phyloP scores from a whole-genome alignment of 2,888 invertebrate genomes.

The Drosophila rellima region DNA sequence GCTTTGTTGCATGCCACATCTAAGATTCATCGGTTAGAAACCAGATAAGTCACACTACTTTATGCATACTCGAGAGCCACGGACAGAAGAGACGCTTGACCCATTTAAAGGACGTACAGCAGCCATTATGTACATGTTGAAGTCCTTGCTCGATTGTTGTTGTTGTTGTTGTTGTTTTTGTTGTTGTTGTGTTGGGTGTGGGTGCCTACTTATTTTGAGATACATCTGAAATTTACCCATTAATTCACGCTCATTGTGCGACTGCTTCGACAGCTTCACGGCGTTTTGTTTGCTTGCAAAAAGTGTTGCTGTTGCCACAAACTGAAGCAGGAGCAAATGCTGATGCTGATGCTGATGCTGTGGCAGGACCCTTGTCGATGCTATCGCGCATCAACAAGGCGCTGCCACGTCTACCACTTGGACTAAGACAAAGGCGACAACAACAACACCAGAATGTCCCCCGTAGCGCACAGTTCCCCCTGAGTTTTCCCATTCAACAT shows the following conservation, averaged over 20 bases:
- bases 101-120: conserved; percentile 48
- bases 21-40: conserved; percentile 56
- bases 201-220: conserved; percentile 39
- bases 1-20: conserved; percentile 24
- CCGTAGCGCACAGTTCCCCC: no score
- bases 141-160: conserved; percentile 22
- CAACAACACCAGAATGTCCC: conserved; percentile 1
- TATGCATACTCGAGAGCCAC: conserved; percentile 55
- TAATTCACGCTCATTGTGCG: conserved; percentile 78
- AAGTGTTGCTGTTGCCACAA: conserved; percentile 38
- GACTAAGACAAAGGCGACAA: conserved; percentile 62
- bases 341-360: background rate
- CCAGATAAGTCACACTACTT: conserved; percentile 73
- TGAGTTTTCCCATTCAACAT: conserved; percentile 20
- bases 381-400: conserved; percentile 68
- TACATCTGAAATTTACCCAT: conserved; percentile 71
- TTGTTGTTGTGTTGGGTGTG: conserved; percentile 2
- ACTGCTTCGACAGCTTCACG: conserved; percentile 56
- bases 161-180: conserved; percentile 20
- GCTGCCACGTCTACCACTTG: conserved; percentile 43
- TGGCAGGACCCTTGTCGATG: conserved; percentile 59
- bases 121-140: conserved; percentile 46
- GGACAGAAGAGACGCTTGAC: conserved; percentile 56
- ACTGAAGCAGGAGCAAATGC: background rate
- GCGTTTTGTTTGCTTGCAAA: conserved; percentile 30